Evolutionary conservation across 2,888 invertebrate species (phyloP).

Genomic region (Eilema caniola): DNA sequence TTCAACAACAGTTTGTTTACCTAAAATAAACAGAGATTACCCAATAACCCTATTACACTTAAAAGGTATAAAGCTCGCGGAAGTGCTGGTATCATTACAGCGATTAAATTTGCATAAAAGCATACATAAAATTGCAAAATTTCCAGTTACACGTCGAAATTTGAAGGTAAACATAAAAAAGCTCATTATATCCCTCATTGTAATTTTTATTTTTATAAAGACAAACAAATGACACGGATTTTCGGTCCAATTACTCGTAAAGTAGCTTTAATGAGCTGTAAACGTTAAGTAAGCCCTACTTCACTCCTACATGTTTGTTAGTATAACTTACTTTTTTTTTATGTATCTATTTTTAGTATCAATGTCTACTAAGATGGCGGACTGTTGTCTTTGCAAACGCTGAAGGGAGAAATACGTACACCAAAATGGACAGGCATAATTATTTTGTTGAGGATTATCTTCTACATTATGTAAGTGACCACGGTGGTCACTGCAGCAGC

Average conservation of each 20-base stretch:
- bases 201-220: constrained; percentile 1
- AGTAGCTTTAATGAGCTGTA: neutral
- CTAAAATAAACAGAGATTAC: neutral
- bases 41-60: constrained; percentile 2
- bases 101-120: constrained; percentile 15
- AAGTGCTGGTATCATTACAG: neutral
- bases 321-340: neutral
- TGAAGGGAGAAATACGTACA: too few relatives aligned
- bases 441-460: neutral
- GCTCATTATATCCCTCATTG: constrained; percentile 2
- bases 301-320: neutral
- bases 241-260: neutral
- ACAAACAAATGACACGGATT: neutral
- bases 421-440: too few relatives aligned
- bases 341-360: too few relatives aligned
- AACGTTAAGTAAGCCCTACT: neutral
- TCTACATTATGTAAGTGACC: neutral
- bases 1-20: neutral
- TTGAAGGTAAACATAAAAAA: constrained; percentile 3
- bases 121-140: constrained; percentile 1
- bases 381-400: too few relatives aligned
- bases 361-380: too few relatives aligned
- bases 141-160: neutral
- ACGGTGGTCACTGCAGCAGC: too few relatives aligned
- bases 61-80: neutral